These are phyloP conservation scores for Microctonus brassicae DNA, from an alignment of 2,888 invertebrate species.

Conservation along the genomic window DNA sequence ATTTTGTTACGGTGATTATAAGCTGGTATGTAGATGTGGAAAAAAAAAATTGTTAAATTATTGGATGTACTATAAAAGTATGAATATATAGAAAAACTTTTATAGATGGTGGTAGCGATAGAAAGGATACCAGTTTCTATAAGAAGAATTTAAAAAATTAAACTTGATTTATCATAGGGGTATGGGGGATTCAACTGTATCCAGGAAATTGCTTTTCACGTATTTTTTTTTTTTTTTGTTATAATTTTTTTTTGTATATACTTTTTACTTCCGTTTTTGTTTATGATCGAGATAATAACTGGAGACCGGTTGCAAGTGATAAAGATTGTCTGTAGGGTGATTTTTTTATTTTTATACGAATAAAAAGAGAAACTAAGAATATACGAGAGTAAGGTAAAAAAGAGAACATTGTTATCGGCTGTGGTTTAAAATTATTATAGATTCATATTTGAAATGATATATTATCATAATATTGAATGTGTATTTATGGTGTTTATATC, in stretches of 20 bases:
- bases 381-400: neutral
- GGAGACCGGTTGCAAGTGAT: neutral
- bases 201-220: neutral
- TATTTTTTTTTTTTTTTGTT: neutral
- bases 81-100: neutral
- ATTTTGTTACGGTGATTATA: neutral
- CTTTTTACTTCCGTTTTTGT: neutral
- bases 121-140: slow-evolving; percentile 19
- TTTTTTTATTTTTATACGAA: neutral
- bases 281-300: neutral
- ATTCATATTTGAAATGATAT: neutral
- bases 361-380: neutral
- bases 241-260: neutral
- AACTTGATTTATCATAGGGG: slow-evolving; percentile 4
- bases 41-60: too few relatives aligned
- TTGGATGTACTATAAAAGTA: neutral
- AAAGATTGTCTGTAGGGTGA: neutral
- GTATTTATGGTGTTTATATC: neutral
- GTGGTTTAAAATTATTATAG: too few relatives aligned
- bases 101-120: neutral
- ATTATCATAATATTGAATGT: neutral
- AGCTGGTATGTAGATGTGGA: neutral
- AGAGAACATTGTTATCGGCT: neutral
- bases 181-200: neutral
- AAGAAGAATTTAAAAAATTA: neutral